Evolutionary conservation across 2,797 vertebrate species (phyloP), one percentile per base, ranked within the genome.

Genomic region (Sebastolobus alascanus): DNA sequence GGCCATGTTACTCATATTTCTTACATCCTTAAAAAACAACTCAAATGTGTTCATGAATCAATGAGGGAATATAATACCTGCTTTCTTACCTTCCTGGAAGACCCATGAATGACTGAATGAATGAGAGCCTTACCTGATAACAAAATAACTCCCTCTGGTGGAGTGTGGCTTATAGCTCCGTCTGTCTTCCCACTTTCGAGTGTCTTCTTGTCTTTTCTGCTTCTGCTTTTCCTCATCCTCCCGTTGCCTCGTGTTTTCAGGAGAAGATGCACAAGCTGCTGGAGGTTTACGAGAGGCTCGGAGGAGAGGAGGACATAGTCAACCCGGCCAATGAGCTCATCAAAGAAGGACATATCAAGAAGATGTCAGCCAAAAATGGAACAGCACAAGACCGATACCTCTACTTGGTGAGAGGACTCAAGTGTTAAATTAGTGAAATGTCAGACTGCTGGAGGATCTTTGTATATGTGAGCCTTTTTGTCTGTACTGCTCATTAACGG

Each of bases 261-360:
- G 98, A 99, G 93, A 99, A 99, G 88, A 99, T 99, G 98, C 95
- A 99, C 87, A 99, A 97, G 82, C 96, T 99, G 72, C 91, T 99
- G 93, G 97, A 99, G 91, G 98, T 99, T 29, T 97, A 99, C 0
- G 98, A 99, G 87, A 90, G 97, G 27, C 96, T 99, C 0, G 98
- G 97, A 8, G 98, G 98, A 2, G 98, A 99, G 83, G 98, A 99
- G 72, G 98, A 99, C 89, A 99, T 99, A 1, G 98, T 99, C 25
- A 99, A 99, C 89, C 98, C 98, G 0, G 98, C 98, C 83, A 99
- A 99, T 4, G 98, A 99, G 86, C 96, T 99, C 81, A 98, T 99
- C 89, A 99, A 99, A 92, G 98, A 99, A 89, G 98, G 98, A 16
- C 97, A 97, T 50, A 98, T 99, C 87, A 98, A 98, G 94, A 99